Base-by-base conservation (phyloP, 2,888 invertebrate species). In the Lasioglossum oenotherae region DNA sequence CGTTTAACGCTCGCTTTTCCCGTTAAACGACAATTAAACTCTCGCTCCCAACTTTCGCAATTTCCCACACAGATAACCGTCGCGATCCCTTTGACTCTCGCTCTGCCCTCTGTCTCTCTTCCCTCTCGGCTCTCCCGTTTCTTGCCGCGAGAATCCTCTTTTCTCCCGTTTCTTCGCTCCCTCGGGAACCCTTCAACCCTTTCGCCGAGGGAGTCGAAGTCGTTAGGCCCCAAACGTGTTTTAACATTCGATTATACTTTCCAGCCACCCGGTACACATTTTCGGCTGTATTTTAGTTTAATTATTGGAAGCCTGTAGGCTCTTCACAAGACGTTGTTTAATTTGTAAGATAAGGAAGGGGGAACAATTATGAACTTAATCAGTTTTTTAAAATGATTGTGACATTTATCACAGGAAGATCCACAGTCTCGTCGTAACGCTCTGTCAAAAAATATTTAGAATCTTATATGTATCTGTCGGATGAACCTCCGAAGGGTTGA, bases 11-110 rank as follows among this genome's bases (percentile, higher is more conserved):
- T 77, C 82, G 76, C 67, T 74, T 84, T 80, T 84, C 44, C 53
- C 71, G 64, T 84, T 84, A 84, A 84, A 81, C 80, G 84, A 85
- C 74, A 57, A 85, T 85, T 80, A 84, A 85, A 80, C 64, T 79
- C 75, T 46, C 64, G 78, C 64, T 72, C 16, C 69, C n/a, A 85
- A 85, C 83, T 83, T 84, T 75, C 64, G 71, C 71, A 84, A 84
- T 78, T 82, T 82, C 74, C 78, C 49, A 64, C 60, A 60, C 71
- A 72, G 78, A 78, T 82, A 82, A 72, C 71, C 74, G 38, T n/a
- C 69, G 69, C 74, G 69, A 78, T 53, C 74, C 74, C 75, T 83
- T 78, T 75, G 49, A 75, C n/a, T 64, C 64, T 64, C 19, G 31
- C 64, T 64, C 64, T 64, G 19, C 31, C 31, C 64, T 31, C 31